Evolutionary conservation across 2,797 vertebrate species (phyloP).

Genomic region (Poecilia velifera): DNA sequence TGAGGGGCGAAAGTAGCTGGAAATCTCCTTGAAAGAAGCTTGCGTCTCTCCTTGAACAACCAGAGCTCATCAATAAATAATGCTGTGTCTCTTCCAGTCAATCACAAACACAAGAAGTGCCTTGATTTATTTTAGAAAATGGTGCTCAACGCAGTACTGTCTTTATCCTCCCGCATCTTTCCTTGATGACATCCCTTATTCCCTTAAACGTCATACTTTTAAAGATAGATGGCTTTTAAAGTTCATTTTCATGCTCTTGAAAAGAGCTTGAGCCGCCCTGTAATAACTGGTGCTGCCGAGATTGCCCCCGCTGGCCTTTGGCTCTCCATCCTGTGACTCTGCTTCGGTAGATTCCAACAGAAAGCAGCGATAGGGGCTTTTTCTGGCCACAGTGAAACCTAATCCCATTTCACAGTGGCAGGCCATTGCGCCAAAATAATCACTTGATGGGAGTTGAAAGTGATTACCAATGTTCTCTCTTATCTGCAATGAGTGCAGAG

Average conservation of each 20-base stretch:
- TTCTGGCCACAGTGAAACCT: slow-evolving; percentile 66
- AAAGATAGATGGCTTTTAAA: slow-evolving; percentile 10
- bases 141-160: slow-evolving; percentile 27
- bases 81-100: slow-evolving; percentile 72
- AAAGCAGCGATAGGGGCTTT: slow-evolving; percentile 45
- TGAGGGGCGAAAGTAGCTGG: slow-evolving; percentile 37
- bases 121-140: slow-evolving; percentile 64
- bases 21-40: slow-evolving; percentile 70
- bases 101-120: slow-evolving; percentile 61
- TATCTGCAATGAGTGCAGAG: slow-evolving; percentile 75
- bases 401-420: slow-evolving; percentile 77
- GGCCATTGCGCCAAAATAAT: slow-evolving; percentile 71
- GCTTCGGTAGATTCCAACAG: slow-evolving; percentile 62
- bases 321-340: slow-evolving; percentile 43
- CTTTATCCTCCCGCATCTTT: slow-evolving; percentile 26
- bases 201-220: slow-evolving; percentile 36
- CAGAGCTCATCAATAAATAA: slow-evolving; percentile 77
- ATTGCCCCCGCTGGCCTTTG: slow-evolving; percentile 45
- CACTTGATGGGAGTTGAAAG: slow-evolving; percentile 80
- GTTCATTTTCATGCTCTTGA: slow-evolving; percentile 25
- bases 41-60: slow-evolving; percentile 71
- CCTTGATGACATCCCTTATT: slow-evolving; percentile 34
- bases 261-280: slow-evolving; percentile 19
- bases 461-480: slow-evolving; percentile 78
- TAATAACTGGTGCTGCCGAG: slow-evolving; percentile 27